Base-by-base conservation (phyloP, 2,888 invertebrate species). In the Nycteola revayana region DNA sequence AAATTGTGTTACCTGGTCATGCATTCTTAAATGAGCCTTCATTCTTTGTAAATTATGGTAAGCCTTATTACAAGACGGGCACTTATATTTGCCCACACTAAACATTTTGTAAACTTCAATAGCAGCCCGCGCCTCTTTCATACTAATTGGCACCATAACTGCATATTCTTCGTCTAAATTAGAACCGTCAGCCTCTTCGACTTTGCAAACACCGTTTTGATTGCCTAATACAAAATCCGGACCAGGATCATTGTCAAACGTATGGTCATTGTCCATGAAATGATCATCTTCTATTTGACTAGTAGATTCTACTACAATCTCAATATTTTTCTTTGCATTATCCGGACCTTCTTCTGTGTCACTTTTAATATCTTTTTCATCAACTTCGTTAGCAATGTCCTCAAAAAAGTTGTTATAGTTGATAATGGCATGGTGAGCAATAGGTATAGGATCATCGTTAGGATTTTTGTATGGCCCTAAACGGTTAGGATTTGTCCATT, bases 91-190 rank as follows among this genome's bases (percentile, higher is more conserved):
- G 2, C 85, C 85, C 4, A 49, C 48, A 22, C 70, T 66, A 21
- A 68, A 74, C 54, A 68, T 51, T 53, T 79, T 80, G 26, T 71
- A 68, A 1, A 87, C 67, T 34, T 82, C 85, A 2, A 72, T 52
- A 0, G 67, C 87, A 4, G 84, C 85, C 30, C 68, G 69, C 0
- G 85, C 78, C 36, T 88, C 87, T 33, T 71, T 73, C 5, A 66
- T 59, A 0, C 79, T 65, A 39, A 87, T 72, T 0, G 80, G 75
- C 3, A 75, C 56, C 36, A 84, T 58, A n/a, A 55, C 69, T 1
- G 82, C 87, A 61, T 83, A 88, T 39, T 86, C 84, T 28, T 77
- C 74, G 9, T 83, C 71, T 20, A 81, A 60, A 32, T 64, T 67
- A 0, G 69, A 62, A 0, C 80, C 81, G 37, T 83, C 81, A 10